Evolutionary conservation across 1,140 invertebrate genomes (phyloP).

Genomic region (Aphis gossypii): DNA sequence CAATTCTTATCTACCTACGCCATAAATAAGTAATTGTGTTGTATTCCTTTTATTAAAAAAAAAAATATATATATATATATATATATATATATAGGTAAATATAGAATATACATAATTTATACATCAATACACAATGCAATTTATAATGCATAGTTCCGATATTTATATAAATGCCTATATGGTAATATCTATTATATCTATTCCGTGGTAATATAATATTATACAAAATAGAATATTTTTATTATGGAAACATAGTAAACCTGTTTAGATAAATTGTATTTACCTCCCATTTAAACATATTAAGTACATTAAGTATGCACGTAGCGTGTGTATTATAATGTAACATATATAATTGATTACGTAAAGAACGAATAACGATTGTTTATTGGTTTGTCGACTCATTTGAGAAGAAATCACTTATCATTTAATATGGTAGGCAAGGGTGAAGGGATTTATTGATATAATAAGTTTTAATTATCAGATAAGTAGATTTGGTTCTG

Average conservation of each 20-base stretch:
- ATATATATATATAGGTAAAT: no score
- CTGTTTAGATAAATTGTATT: background rate
- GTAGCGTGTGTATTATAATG: background rate
- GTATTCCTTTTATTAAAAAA: no score
- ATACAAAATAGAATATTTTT: background rate
- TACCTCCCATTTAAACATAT: background rate
- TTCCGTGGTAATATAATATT: background rate
- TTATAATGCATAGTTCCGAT: background rate
- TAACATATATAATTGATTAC: background rate
- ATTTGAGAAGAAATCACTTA: background rate
- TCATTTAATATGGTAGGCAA: background rate
- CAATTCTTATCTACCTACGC: background rate
- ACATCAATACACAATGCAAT: background rate
- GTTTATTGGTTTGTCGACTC: background rate
- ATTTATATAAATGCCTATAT: background rate
- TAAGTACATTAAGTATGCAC: background rate
- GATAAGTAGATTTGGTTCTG: background rate
- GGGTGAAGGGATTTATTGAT: background rate
- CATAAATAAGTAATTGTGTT: no score
- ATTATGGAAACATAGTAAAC: slow-evolving; percentile 14
- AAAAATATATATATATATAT: no score
- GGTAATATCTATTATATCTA: no score
- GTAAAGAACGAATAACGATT: background rate
- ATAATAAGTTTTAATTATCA: background rate
- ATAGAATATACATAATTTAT: no score